A percentile compares a stretch with the other conserved stretches of the same genome.
Evolutionary conservation across 2,888 invertebrate genomes (phyloP).

Genomic region (Pegoplata infirma): DNA sequence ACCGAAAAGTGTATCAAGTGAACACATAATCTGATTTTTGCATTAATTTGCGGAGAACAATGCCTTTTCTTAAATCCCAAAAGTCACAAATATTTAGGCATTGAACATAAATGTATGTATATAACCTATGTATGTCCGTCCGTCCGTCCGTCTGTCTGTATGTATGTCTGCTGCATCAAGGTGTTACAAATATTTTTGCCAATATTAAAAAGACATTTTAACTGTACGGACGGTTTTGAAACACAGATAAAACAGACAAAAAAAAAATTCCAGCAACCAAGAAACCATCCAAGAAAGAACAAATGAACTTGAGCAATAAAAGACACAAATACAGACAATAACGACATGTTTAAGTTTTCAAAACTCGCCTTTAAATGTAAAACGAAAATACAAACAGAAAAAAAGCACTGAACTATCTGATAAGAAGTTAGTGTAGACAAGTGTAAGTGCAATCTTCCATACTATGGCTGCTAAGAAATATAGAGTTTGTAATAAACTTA

Average conservation of each 20-base stretch:
- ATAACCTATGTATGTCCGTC: no score
- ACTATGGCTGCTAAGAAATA: no score
- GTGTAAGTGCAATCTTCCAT: conserved; percentile 52
- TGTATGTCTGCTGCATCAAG: conserved; percentile 63
- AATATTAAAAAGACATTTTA: conserved; percentile 62
- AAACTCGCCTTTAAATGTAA: conserved; percentile 40
- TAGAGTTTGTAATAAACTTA: no score
- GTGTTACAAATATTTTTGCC: conserved; percentile 61
- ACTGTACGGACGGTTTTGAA: conserved; percentile 50
- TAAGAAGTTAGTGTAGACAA: conserved; percentile 41
- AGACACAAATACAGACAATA: conserved; percentile 19
- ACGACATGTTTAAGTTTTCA: conserved; percentile 45
- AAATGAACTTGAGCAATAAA: conserved; percentile 11
- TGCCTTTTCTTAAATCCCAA: conserved; percentile 59
- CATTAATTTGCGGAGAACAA: conserved; percentile 63
- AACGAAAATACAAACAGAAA: neutral
- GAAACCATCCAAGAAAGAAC: neutral
- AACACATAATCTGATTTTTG: conserved; percentile 63
- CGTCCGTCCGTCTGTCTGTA: no score
- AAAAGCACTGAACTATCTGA: conserved; percentile 32
- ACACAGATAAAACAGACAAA: conserved; percentile 13
- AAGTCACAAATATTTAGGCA: conserved; percentile 63
- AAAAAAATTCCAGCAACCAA: neutral
- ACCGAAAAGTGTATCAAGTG: conserved; percentile 63
- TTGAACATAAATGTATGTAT: conserved; percentile 58